These are phyloP conservation scores for Stramonita haemastoma DNA, from an alignment of 2,888 invertebrate species.

Conservation along the genomic window DNA sequence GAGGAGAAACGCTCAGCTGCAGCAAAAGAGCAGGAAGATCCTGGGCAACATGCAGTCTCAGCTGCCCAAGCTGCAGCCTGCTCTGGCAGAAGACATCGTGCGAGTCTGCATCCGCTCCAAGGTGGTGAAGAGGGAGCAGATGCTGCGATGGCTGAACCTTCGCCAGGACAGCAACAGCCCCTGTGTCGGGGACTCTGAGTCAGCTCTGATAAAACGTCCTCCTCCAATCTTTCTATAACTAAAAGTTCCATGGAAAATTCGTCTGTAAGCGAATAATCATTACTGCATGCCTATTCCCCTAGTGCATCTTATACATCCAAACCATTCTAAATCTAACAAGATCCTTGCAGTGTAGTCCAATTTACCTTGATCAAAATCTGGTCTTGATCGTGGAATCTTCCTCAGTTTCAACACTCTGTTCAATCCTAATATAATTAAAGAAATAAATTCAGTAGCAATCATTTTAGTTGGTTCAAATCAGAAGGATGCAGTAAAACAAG, in stretches of 20 bases:
- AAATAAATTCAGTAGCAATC: not conserved
- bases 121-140: constrained; percentile 2
- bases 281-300: not conserved
- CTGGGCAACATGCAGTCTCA: constrained; percentile 18
- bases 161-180: constrained; percentile 9
- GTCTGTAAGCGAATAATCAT: not conserved
- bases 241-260: not conserved
- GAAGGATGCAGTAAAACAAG: too few species aligned
- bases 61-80: not conserved
- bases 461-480: too few species aligned
- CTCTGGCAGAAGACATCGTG: not conserved
- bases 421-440: not conserved
- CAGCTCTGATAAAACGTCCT: not conserved
- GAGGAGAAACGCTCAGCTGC: not conserved
- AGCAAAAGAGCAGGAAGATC: not conserved
- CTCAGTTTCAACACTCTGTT: not conserved
- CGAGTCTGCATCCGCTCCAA: constrained; percentile 3
- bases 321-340: not conserved
- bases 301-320: not conserved
- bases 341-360: not conserved
- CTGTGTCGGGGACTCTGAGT: not conserved
- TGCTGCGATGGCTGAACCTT: not conserved
- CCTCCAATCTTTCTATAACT: not conserved
- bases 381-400: not conserved
- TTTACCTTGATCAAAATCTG: not conserved